Evolutionary conservation across 2,797 vertebrate genomes (phyloP), one percentile per base, ranked within the genome.

Genomic region (Meriones psammophilus): DNA sequence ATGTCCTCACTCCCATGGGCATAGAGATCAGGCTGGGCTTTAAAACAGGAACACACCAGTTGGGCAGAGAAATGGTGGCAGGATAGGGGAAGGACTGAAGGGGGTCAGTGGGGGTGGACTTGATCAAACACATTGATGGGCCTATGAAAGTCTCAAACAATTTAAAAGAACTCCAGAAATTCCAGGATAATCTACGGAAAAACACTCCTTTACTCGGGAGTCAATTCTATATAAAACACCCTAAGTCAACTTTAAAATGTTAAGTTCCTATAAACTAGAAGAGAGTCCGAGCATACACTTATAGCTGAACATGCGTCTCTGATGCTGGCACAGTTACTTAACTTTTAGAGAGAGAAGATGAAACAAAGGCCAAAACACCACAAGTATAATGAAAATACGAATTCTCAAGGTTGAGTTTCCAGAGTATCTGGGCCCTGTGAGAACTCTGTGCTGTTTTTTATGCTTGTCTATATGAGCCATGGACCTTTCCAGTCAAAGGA

Each of bases 231-330:
- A 17, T 39, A n/a, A 62, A 66, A 79, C 62, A 20, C 13, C 50
- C n/a, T 83, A 81, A 88, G 50, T 88, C 78, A 88, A 58, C 13
- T 81, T 81, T 74, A 88, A 88, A 96, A 68, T 78, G n/a, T 46
- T 85, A 92, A 83, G 28, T 86, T 85, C 77, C 14, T 90, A 0
- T 17, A 79, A 3, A 85, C 26, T 54, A 30, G n/a, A 89, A 86
- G 92, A 46, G 13, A 83, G 46, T 66, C 81, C 12, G 50, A 46
- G 24, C 36, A 74, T 15, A 24, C 28, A 87, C 74, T 89, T 77
- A 68, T 28, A 94, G 86, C 3, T 46, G 50, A 85, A 95, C 95
- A 78, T 85, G 58, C 1, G 22, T 80, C 73, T n/a, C 2, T 88
- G 36, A 62, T 85, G 42, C 22, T 56, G 39, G 39, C 68, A 94